These are phyloP conservation scores for Channa striata DNA, from an alignment of 2,797 vertebrate genomes.

Conservation along the genomic window DNA sequence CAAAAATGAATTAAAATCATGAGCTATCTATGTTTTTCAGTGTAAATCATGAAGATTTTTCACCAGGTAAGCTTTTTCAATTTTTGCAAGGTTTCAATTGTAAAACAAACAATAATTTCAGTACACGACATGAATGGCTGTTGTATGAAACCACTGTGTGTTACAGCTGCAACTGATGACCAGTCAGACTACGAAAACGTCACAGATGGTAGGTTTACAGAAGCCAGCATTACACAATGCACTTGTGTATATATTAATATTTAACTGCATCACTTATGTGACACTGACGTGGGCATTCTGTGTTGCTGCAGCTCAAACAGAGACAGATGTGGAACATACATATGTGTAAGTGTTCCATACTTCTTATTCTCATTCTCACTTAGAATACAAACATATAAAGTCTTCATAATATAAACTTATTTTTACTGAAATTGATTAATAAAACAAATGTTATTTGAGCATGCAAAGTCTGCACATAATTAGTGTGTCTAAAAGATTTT, in stretches of 20 bases:
- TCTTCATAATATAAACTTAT: too few relatives aligned
- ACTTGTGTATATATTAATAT: not conserved
- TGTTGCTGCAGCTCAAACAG: slow-evolving; percentile 1
- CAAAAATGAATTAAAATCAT: too few relatives aligned
- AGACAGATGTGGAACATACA: slow-evolving; percentile 13
- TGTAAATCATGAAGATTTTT: not conserved
- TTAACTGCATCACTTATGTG: not conserved
- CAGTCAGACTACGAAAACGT: slow-evolving; percentile 40
- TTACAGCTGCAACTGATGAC: not conserved
- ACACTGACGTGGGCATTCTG: not conserved
- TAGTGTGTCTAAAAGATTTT: too few relatives aligned
- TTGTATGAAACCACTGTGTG: not conserved
- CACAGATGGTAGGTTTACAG: not conserved
- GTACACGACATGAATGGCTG: not conserved
- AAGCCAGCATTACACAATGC: not conserved
- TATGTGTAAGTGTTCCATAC: slow-evolving; percentile 57
- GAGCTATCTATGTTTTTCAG: slow-evolving; percentile 7
- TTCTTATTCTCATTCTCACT: not conserved
- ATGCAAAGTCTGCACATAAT: too few relatives aligned
- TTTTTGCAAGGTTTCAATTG: not conserved
- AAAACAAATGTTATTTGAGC: too few relatives aligned
- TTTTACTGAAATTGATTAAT: too few relatives aligned
- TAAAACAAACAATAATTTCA: not conserved
- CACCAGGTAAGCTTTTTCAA: not conserved
- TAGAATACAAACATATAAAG: not conserved